phyloP scores from a whole-genome alignment of 2,113 vertebrate genomes.

The Trinectes maculatus region DNA sequence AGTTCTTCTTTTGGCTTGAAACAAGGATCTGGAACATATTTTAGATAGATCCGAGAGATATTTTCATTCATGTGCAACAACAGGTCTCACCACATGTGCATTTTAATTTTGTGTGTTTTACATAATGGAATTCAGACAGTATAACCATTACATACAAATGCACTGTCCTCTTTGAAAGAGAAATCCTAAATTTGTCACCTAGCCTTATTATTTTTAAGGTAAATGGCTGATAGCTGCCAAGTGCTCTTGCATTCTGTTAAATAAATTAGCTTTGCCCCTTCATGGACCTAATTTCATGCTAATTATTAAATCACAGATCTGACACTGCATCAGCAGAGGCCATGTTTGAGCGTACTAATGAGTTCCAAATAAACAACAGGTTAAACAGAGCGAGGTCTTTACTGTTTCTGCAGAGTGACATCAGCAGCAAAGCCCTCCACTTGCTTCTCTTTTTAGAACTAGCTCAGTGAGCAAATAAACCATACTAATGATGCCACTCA shows the following conservation, averaged over 20 bases:
- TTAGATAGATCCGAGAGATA: slow-evolving; percentile 17
- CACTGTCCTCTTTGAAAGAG: not conserved
- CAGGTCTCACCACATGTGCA: slow-evolving; percentile 8
- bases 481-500: slow-evolving; percentile 61
- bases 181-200: slow-evolving; percentile 8
- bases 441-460: slow-evolving; percentile 53
- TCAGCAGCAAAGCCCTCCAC: slow-evolving; percentile 41
- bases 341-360: slow-evolving; percentile 42
- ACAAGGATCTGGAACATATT: slow-evolving; percentile 43
- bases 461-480: slow-evolving; percentile 73
- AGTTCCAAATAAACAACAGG: slow-evolving; percentile 66
- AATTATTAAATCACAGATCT: slow-evolving; percentile 51
- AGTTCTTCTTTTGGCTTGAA: slow-evolving; percentile 23
- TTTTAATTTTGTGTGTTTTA: not conserved
- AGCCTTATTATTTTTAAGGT: slow-evolving; percentile 15
- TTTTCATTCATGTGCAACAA: not conserved
- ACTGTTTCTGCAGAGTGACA: slow-evolving; percentile 49
- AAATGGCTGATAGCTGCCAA: slow-evolving; percentile 5
- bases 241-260: not conserved
- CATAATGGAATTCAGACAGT: too few species aligned
- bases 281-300: slow-evolving; percentile 28
- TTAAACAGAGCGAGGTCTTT: slow-evolving; percentile 34
- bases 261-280: slow-evolving; percentile 1
- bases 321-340: slow-evolving; percentile 40
- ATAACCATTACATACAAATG: not conserved